A percentile compares a stretch with the other conserved stretches of the same genome.
Conservation (phyloP, 2,113 vertebrate species). For the Eubucco bourcierii region DNA sequence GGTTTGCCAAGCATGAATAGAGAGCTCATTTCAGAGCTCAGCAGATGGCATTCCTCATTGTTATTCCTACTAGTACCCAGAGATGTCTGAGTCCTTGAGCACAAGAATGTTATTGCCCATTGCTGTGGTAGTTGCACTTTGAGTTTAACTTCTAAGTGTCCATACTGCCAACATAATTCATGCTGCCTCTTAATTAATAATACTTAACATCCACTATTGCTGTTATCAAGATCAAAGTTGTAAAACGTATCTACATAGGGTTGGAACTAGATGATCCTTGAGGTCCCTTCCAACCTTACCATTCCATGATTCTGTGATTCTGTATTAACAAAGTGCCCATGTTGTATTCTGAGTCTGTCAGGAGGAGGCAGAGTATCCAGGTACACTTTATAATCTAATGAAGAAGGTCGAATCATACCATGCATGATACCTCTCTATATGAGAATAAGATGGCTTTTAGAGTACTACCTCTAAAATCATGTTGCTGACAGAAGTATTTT, state of each 20-base stretch:
- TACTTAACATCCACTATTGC: neutral
- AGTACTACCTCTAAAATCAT: neutral
- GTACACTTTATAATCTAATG: neutral
- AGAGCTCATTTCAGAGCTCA: constrained; percentile 30
- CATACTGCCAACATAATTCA: neutral
- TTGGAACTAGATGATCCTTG: too few relatives aligned
- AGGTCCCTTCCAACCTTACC: too few relatives aligned
- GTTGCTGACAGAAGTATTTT: neutral
- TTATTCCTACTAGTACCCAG: constrained; percentile 5
- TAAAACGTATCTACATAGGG: neutral
- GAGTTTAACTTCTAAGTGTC: constrained; percentile 18
- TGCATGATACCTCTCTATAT: neutral
- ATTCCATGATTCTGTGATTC: too few relatives aligned
- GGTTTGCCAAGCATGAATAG: constrained; percentile 11
- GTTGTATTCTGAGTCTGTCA: neutral
- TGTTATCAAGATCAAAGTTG: neutral
- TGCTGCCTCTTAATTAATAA: constrained; percentile 3
- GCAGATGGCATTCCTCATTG: constrained; percentile 21
- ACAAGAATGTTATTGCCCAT: neutral
- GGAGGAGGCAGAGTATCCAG: neutral
- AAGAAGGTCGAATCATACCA: neutral
- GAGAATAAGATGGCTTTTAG: neutral
- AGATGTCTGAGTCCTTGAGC: neutral
- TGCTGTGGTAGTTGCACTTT: constrained; percentile 6
- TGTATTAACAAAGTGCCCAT: neutral